Conservation (phyloP, 1,140 invertebrate genomes). For the Leguminivora glycinivorella region DNA sequence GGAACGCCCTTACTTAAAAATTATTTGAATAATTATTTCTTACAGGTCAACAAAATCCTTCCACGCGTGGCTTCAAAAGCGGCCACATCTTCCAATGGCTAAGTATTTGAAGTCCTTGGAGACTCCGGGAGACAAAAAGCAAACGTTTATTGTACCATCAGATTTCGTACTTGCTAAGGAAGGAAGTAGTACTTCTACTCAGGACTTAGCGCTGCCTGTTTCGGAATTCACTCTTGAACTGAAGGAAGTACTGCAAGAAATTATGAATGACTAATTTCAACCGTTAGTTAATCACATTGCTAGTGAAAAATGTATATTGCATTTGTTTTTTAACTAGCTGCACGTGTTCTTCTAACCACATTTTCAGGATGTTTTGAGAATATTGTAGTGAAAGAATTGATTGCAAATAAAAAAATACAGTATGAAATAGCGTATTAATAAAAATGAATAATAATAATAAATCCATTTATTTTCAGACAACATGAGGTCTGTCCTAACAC, state of each 20-base stretch:
- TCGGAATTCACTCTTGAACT: conserved; percentile 64
- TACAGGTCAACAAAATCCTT: conserved; percentile 73
- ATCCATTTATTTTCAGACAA: too few species aligned
- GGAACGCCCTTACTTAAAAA: too few species aligned
- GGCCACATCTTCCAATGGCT: conserved; percentile 67
- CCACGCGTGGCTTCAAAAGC: conserved; percentile 65
- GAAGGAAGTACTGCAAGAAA: conserved; percentile 63
- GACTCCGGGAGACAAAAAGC: conserved; percentile 56
- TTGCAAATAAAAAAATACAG: too few species aligned
- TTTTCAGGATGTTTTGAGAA: too few species aligned
- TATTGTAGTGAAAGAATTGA: too few species aligned
- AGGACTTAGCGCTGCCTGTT: conserved; percentile 61
- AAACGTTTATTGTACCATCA: conserved; percentile 61
- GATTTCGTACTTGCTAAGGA: conserved; percentile 54
- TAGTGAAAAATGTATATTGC: too few species aligned
- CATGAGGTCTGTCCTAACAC: too few species aligned
- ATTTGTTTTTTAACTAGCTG: too few species aligned
- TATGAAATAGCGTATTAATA: too few species aligned
- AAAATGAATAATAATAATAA: too few species aligned
- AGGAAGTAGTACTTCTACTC: conserved; percentile 39
- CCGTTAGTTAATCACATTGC: too few species aligned
- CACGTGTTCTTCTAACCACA: too few species aligned
- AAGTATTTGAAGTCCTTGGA: conserved; percentile 54
- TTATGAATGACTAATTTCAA: conserved; percentile 54
- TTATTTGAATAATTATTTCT: conserved; percentile 11